phyloP scores from a whole-genome alignment of 2,797 vertebrate genomes.

The Alfaro cultratus region DNA sequence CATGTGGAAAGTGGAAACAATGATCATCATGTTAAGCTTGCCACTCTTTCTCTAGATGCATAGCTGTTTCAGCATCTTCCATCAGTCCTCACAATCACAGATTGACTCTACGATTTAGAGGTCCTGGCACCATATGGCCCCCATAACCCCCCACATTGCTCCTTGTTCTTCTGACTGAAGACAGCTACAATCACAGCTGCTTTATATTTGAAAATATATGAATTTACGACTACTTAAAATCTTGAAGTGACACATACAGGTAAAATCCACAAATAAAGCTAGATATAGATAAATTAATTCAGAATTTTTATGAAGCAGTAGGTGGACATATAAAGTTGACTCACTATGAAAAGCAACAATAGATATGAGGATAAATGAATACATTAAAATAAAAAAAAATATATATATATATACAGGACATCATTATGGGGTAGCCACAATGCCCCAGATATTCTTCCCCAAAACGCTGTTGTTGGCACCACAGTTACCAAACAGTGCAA shows the following conservation, averaged over 20 bases:
- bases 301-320: neutral
- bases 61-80: neutral
- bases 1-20: slow-evolving; percentile 5
- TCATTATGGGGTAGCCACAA: neutral
- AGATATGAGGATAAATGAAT: neutral
- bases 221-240: neutral
- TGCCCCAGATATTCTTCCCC: neutral
- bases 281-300: neutral
- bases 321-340: neutral
- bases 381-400: neutral
- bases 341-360: neutral
- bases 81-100: neutral
- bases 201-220: neutral
- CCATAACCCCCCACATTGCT: neutral
- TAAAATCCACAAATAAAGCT: neutral
- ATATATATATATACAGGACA: neutral
- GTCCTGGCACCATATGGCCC: neutral
- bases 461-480: neutral
- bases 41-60: neutral
- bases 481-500: neutral
- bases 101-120: neutral
- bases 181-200: neutral
- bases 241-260: neutral
- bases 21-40: neutral
- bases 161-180: neutral